Percentiles rank a stretch among this genome's conserved stretches.
These are phyloP conservation scores for Tychaedon coryphoeus DNA, from an alignment of 2,113 vertebrate species.

Conservation along the genomic window DNA sequence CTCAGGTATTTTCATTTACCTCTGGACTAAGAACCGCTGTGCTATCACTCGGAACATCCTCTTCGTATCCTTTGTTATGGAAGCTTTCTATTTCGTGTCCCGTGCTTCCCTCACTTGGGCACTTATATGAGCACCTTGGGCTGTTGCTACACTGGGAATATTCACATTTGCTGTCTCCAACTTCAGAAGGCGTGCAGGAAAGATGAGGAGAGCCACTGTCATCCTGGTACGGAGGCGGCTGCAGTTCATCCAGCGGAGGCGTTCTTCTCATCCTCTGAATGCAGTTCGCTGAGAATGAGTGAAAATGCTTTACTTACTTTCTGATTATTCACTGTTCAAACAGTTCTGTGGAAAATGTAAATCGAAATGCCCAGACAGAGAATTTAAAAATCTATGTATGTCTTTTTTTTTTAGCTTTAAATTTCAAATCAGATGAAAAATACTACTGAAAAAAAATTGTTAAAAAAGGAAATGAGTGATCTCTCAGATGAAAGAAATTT, in stretches of 20 bases:
- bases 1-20: conserved; percentile 70
- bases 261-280: conserved; percentile 97
- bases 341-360: not conserved
- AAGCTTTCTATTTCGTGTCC: conserved; percentile 88
- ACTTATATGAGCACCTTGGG: conserved; percentile 89
- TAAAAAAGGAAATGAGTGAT: not conserved
- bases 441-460: not conserved
- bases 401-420: not conserved
- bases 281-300: conserved; percentile 83
- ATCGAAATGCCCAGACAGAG: not conserved
- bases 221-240: conserved; percentile 94
- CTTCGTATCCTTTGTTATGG: conserved; percentile 92
- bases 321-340: not conserved
- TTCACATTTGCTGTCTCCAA: conserved; percentile 90
- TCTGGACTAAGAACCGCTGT: conserved; percentile 95
- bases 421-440: not conserved
- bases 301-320: conserved; percentile 58
- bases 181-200: conserved; percentile 91
- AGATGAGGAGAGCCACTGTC: conserved; percentile 95
- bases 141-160: conserved; percentile 90
- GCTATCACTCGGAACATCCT: conserved; percentile 95
- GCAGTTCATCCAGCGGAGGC: conserved; percentile 92
- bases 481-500: not conserved
- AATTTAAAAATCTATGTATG: not conserved
- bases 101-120: conserved; percentile 87